A percentile compares a stretch with the other conserved stretches of the same genome.
Conservation (phyloP, 2,113 vertebrate genomes). For the Arothron firmamentum region DNA sequence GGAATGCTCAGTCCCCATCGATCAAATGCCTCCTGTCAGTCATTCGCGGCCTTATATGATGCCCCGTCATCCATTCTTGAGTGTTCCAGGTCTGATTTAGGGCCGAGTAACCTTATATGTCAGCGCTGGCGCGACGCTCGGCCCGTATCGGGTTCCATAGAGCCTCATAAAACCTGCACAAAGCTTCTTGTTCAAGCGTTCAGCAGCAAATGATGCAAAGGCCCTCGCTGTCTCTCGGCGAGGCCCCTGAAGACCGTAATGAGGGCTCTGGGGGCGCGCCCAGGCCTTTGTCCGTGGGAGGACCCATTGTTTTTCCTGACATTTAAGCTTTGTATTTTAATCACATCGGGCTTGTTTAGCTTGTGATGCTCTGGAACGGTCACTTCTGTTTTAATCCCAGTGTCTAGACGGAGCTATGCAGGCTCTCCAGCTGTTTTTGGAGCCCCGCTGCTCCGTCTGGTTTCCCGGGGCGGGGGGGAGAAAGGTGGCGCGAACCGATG, state of each 20-base stretch:
- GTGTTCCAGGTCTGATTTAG: slow-evolving; percentile 52
- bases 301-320: not conserved
- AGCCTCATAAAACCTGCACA: slow-evolving; percentile 44
- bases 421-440: slow-evolving; percentile 32
- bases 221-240: slow-evolving; percentile 11
- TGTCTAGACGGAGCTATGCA: slow-evolving; percentile 56
- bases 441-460: not conserved
- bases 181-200: slow-evolving; percentile 42
- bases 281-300: slow-evolving; percentile 7
- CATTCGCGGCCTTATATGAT: slow-evolving; percentile 45
- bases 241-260: slow-evolving; percentile 10
- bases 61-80: slow-evolving; percentile 21
- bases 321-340: slow-evolving; percentile 1
- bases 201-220: slow-evolving; percentile 25
- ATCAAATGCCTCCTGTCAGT: slow-evolving; percentile 53
- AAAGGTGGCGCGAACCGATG: not conserved
- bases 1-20: slow-evolving; percentile 13
- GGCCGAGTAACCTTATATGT: slow-evolving; percentile 48
- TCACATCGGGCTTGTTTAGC: slow-evolving; percentile 22
- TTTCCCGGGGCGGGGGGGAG: not conserved
- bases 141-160: slow-evolving; percentile 47
- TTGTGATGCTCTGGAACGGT: slow-evolving; percentile 6
- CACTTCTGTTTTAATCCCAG: slow-evolving; percentile 36
- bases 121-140: slow-evolving; percentile 19
- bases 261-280: not conserved